Percentiles rank a stretch among this genome's conserved stretches.
These are phyloP conservation scores for Exephanes ischioxanthus DNA, from an alignment of 2,888 invertebrate species.

Conservation along the genomic window DNA sequence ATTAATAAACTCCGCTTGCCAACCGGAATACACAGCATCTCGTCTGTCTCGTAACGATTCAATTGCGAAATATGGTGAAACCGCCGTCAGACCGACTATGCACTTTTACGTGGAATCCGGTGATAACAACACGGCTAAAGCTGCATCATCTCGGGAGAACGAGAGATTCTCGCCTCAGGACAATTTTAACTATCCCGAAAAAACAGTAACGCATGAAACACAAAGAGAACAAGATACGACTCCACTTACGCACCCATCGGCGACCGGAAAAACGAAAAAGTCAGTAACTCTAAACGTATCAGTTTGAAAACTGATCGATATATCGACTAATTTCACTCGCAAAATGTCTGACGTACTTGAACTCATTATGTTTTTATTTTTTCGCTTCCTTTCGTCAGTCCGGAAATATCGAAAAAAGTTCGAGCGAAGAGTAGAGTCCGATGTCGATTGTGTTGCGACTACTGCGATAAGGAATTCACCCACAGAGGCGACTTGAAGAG, in stretches of 20 bases:
- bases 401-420: background rate
- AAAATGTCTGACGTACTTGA: background rate
- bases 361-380: background rate
- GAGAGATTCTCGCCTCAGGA: background rate
- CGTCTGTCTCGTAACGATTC: background rate
- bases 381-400: background rate
- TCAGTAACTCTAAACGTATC: background rate
- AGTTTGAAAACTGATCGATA: background rate
- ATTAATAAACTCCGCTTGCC: background rate
- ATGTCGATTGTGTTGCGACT: conserved; percentile 66
- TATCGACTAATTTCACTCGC: background rate
- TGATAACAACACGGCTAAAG: background rate
- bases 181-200: background rate
- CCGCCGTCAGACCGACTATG: conserved; percentile 6
- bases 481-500: conserved; percentile 74
- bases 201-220: background rate
- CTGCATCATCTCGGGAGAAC: background rate
- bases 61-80: background rate
- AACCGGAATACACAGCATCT: background rate
- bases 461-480: conserved; percentile 71
- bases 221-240: background rate
- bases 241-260: background rate
- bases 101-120: conserved; percentile 21
- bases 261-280: background rate
- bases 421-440: conserved; percentile 16